phyloP scores from a whole-genome alignment of 1,140 invertebrate species.

The Philopotamus ludificatus region DNA sequence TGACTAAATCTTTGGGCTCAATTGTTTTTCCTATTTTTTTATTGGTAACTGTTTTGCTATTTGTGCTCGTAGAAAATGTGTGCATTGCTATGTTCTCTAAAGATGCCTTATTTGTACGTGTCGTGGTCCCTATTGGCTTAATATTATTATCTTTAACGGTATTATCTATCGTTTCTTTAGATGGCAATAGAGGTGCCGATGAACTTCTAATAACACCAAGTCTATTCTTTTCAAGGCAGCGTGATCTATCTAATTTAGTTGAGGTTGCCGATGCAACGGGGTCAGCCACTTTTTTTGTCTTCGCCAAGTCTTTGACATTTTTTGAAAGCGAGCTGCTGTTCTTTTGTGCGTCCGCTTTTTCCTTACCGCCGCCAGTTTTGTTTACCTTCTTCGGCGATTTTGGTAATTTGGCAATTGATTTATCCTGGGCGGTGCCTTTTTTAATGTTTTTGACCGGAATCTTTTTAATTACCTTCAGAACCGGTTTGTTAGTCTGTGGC shows the following conservation, averaged over 20 bases:
- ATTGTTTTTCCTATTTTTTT: constrained; percentile 7
- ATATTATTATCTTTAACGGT: constrained; percentile 5
- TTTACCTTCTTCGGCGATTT: neutral
- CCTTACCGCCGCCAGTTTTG: neutral
- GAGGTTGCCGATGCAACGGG: constrained; percentile 1
- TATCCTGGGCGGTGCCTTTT: constrained; percentile 14
- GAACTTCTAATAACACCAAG: constrained; percentile 30
- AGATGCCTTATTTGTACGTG: constrained; percentile 22
- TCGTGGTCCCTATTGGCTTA: constrained; percentile 4
- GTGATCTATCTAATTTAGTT: constrained; percentile 25
- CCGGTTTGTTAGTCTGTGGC: constrained; percentile 1
- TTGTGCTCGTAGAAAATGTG: neutral
- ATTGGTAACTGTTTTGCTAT: constrained; percentile 12
- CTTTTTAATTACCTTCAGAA: constrained; percentile 3
- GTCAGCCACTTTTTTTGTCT: constrained; percentile 20
- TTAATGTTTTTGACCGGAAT: neutral
- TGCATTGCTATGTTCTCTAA: constrained; percentile 21
- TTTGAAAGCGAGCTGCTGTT: neutral
- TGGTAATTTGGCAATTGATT: neutral
- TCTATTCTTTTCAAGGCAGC: constrained; percentile 36
- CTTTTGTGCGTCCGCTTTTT: neutral
- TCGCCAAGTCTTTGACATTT: constrained; percentile 12
- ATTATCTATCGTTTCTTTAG: constrained; percentile 13
- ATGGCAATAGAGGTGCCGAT: constrained; percentile 36
- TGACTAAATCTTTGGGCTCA: neutral